These are phyloP conservation scores for Pristis pectinata DNA, from an alignment of 2,797 vertebrate genomes.

Conservation along the genomic window DNA sequence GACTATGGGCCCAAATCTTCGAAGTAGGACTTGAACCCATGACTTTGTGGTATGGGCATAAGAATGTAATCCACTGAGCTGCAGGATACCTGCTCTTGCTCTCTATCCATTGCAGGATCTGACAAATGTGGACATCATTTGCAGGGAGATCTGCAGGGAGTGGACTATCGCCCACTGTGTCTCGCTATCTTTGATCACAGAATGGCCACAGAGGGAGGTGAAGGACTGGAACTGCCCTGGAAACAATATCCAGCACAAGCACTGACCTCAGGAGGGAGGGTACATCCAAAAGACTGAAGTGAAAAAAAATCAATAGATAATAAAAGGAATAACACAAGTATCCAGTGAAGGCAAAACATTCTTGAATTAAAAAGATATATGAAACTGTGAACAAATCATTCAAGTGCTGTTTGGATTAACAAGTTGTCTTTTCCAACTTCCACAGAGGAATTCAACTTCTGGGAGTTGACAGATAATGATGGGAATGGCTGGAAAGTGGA, in stretches of 20 bases:
- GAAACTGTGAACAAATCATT: background rate
- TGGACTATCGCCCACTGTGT: background rate
- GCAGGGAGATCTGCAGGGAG: background rate
- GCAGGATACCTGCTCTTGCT: background rate
- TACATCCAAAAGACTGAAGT: background rate
- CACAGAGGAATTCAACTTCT: conserved; percentile 62
- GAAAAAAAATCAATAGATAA: background rate
- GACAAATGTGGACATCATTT: background rate
- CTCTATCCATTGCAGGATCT: background rate
- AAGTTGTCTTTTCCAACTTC: conserved; percentile 32
- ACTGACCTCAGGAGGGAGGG: no score
- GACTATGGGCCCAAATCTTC: background rate
- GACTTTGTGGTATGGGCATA: background rate
- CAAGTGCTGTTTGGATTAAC: background rate
- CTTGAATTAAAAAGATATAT: background rate
- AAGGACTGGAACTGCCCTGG: no score
- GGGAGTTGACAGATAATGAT: conserved; percentile 60
- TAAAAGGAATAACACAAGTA: background rate
- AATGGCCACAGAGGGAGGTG: background rate
- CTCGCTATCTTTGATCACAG: background rate
- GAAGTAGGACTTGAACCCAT: background rate
- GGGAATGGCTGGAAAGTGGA: conserved; percentile 73
- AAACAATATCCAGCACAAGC: background rate
- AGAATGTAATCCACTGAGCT: background rate
- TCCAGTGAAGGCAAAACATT: background rate